Conservation (phyloP, 2,113 vertebrate species). For the Ondatra zibethicus region DNA sequence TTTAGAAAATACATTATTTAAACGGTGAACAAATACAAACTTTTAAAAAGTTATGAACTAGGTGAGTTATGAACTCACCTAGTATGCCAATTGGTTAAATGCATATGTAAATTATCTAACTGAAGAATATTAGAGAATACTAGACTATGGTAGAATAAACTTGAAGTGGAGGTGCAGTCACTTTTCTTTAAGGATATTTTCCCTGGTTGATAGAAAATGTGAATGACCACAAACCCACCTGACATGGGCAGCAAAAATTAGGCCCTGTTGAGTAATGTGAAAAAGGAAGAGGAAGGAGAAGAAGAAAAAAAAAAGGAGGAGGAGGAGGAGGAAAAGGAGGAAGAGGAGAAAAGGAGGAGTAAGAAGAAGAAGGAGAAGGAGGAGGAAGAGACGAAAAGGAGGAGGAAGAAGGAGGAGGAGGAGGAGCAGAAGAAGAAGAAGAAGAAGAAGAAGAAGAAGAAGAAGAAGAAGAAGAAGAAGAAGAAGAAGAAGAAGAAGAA, state of each 20-base stretch:
- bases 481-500: too few species aligned
- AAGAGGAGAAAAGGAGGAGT: too few species aligned
- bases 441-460: background rate
- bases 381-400: accelerated
- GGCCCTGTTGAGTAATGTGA: background rate
- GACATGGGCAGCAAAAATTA: background rate
- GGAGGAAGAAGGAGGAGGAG: background rate
- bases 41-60: background rate
- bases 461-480: accelerated
- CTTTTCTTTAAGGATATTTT: background rate
- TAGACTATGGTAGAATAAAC: background rate
- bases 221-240: background rate
- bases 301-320: accelerated
- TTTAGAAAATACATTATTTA: background rate
- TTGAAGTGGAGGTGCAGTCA: background rate
- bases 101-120: background rate
- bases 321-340: accelerated
- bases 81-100: background rate
- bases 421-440: background rate
- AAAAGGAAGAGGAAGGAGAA: accelerated
- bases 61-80: background rate
- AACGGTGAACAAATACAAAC: constrained; percentile 32
- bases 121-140: background rate
- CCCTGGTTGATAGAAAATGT: background rate
- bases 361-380: accelerated